Evolutionary conservation across 2,797 vertebrate genomes (phyloP).

Genomic region (Borostomias antarcticus): DNA sequence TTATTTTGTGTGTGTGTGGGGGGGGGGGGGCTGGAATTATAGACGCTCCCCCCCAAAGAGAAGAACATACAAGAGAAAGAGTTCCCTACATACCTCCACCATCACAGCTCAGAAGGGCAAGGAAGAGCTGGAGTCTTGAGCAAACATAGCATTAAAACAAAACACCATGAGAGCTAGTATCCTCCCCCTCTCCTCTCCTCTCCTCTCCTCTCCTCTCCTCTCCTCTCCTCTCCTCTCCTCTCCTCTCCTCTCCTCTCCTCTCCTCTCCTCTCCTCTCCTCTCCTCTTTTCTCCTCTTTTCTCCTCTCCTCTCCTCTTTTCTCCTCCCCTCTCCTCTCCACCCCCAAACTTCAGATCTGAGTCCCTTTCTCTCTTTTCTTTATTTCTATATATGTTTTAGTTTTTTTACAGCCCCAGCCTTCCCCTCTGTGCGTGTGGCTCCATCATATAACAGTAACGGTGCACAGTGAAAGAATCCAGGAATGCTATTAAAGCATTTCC

Average conservation of each 20-base stretch:
- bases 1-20: too few species aligned
- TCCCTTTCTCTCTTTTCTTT: too few species aligned
- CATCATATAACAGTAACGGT: slow-evolving; percentile 24
- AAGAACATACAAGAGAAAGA: slow-evolving; percentile 18
- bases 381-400: too few species aligned
- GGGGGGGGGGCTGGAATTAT: slow-evolving; percentile 37
- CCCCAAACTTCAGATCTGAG: too few species aligned
- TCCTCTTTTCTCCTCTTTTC: neutral
- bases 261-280: neutral
- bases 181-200: neutral
- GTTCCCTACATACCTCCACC: slow-evolving; percentile 45
- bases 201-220: neutral
- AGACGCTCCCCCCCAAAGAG: too few species aligned
- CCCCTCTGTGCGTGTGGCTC: too few species aligned
- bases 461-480: slow-evolving; percentile 41
- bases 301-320: too few species aligned
- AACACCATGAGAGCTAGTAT: slow-evolving; percentile 7
- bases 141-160: slow-evolving; percentile 44
- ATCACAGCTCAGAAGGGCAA: slow-evolving; percentile 24
- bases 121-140: slow-evolving; percentile 24
- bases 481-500: slow-evolving; percentile 56
- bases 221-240: neutral
- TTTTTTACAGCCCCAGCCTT: too few species aligned
- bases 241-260: slow-evolving; percentile 24
- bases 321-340: slow-evolving; percentile 20